Evolutionary conservation across 2,888 invertebrate genomes (phyloP).

Genomic region (Osedax frankpressi): DNA sequence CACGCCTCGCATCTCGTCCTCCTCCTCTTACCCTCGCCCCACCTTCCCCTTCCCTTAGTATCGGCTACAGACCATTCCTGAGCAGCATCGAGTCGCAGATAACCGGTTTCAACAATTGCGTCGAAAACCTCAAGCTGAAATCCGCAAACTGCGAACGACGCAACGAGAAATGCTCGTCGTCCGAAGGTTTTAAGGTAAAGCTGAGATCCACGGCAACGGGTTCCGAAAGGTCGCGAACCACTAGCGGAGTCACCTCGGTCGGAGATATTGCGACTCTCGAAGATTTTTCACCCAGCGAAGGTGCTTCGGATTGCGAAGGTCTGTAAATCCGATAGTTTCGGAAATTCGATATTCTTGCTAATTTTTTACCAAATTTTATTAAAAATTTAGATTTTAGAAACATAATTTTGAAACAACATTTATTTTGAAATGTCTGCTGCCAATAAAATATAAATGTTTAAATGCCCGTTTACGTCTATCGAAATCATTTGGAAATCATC

Average conservation of each 20-base stretch:
- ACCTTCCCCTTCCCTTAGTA: constrained; percentile 31
- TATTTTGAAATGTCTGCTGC: no score
- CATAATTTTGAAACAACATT: no score
- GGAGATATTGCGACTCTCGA: neutral
- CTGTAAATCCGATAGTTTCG: no score
- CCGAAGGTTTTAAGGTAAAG: neutral
- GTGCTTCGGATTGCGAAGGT: neutral
- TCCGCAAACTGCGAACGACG: neutral
- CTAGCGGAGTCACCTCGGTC: neutral
- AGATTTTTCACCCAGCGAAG: neutral
- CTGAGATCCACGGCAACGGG: neutral
- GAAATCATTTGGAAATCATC: no score
- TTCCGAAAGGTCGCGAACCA: no score
- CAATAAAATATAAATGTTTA: no score
- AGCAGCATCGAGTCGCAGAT: constrained; percentile 34
- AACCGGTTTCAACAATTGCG: neutral
- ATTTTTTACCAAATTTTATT: no score
- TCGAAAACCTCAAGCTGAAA: neutral
- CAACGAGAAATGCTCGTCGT: neutral
- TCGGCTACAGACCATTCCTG: constrained; percentile 44
- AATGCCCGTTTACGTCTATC: no score
- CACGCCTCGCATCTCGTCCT: neutral
- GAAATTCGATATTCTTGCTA: no score
- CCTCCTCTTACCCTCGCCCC: no score
- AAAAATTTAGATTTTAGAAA: no score